Base-by-base conservation (phyloP, 1,140 invertebrate genomes). In the Amyelois transitella region DNA sequence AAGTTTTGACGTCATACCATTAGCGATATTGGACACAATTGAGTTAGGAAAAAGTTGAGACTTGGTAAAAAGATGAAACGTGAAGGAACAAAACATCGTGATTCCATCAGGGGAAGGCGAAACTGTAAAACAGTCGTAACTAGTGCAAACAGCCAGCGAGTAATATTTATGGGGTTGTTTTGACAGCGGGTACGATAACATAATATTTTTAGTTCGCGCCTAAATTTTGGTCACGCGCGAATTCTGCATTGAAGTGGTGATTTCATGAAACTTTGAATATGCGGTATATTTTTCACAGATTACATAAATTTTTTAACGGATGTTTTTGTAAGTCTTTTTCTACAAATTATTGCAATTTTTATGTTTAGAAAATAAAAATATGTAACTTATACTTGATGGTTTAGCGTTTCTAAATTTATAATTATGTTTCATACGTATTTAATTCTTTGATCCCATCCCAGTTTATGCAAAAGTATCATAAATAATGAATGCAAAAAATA, bases 101-200 rank as follows among this genome's bases (percentile, higher is more conserved):
- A 53, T 61, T 56, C 50, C 59, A 61, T 56, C 54, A 61, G 56
- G 45, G 53, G 45, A 56, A 53, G 51, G 44, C 21, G n/a, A 45
- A 57, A 60, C 58, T 63, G 61, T 60, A 60, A 60, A 68, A 64
- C 55, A 67, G 53, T 60, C 61, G 58, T 58, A 58, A 58, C 38
- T 53, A 55, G 18, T 61, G 56, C 55, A 61, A 62, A 68, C 59
- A 64, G 53, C 62, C 38, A 51, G 32, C 53, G 59, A 54, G 53
- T 58, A 63, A 68, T 64, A 68, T 68, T 68, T 68, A 68, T 68
- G 66, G 62, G 28, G 53, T 60, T 68, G 66, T 68, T 60, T 60
- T 64, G 60, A 58, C 55, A 49, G 47, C 50, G 51, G 53, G 22
- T 17, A 24, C 54, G 50, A 38, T 55, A 53, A 43, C 38, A 51